Conservation (phyloP, 1,140 invertebrate species). For the Procambarus clarkii region DNA sequence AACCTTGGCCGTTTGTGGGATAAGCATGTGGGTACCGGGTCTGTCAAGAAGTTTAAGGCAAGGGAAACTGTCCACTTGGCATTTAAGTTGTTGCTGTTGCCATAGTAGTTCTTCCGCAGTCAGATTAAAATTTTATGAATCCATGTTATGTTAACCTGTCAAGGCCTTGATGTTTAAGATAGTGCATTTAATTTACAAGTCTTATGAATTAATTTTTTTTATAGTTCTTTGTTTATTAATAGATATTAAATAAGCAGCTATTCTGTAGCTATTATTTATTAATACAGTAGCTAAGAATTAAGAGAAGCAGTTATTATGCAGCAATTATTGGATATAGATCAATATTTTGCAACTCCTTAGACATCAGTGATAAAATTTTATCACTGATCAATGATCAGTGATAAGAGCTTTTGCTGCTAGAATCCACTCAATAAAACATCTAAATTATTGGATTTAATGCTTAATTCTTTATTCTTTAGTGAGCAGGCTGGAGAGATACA, state of each 20-base stretch:
- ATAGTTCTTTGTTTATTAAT: neutral
- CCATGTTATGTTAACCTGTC: slow-evolving; percentile 41
- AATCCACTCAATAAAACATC: no score
- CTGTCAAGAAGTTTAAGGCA: slow-evolving; percentile 20
- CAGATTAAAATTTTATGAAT: slow-evolving; percentile 21
- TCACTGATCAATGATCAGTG: no score
- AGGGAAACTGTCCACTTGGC: slow-evolving; percentile 44
- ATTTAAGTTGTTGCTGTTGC: slow-evolving; percentile 16
- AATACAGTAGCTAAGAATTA: neutral
- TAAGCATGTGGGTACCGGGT: slow-evolving; percentile 21
- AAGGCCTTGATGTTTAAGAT: slow-evolving; percentile 45
- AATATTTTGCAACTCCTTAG: no score
- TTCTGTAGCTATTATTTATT: neutral
- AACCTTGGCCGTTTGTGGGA: slow-evolving; percentile 7
- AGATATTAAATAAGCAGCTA: no score
- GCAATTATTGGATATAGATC: neutral
- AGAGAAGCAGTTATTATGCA: neutral
- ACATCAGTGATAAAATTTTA: no score
- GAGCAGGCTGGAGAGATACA: no score
- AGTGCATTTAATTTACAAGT: slow-evolving; percentile 32
- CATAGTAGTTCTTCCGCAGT: slow-evolving; percentile 51
- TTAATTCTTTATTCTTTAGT: no score
- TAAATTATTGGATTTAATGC: no score
- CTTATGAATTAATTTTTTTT: slow-evolving; percentile 31
- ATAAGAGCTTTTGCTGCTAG: no score